phyloP scores from a whole-genome alignment of 2,888 invertebrate genomes.

The Trachelus stipa region DNA sequence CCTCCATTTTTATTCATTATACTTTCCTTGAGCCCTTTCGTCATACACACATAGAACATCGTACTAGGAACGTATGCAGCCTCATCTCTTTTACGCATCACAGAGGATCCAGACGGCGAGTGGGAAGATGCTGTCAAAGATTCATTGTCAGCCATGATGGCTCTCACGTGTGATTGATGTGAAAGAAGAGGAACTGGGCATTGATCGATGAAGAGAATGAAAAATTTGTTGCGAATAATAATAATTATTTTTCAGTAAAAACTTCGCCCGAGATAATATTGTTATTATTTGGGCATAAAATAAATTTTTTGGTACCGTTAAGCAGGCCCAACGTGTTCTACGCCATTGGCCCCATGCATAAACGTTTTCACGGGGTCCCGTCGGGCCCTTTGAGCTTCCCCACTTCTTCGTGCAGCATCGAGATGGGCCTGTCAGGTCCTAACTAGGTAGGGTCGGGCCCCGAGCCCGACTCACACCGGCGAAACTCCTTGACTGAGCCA shows the following conservation, averaged over 20 bases:
- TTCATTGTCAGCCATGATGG: not conserved
- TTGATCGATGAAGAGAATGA: not conserved
- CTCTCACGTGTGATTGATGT: not conserved
- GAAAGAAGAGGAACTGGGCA: not conserved
- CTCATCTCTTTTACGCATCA: not conserved
- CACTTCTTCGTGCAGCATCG: slow-evolving; percentile 51
- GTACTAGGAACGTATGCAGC: not conserved
- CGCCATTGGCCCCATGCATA: slow-evolving; percentile 59
- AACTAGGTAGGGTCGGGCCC: slow-evolving; percentile 56
- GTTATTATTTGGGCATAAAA: not conserved
- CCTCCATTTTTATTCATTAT: not conserved
- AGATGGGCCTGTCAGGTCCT: slow-evolving; percentile 63
- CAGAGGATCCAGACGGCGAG: too few relatives aligned
- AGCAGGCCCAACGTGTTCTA: slow-evolving; percentile 38
- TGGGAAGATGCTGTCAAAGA: not conserved
- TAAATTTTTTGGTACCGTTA: not conserved
- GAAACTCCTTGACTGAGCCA: slow-evolving; percentile 23
- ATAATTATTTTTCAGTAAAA: not conserved
- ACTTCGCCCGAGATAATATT: not conserved
- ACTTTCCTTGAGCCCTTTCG: not conserved
- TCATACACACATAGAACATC: not conserved
- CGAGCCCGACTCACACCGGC: slow-evolving; percentile 41
- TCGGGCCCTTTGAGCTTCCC: slow-evolving; percentile 56
- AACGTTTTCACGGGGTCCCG: slow-evolving; percentile 61
- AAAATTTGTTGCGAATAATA: not conserved